Conservation (phyloP, 2,888 invertebrate species). For the Leptopilina syphax region DNA sequence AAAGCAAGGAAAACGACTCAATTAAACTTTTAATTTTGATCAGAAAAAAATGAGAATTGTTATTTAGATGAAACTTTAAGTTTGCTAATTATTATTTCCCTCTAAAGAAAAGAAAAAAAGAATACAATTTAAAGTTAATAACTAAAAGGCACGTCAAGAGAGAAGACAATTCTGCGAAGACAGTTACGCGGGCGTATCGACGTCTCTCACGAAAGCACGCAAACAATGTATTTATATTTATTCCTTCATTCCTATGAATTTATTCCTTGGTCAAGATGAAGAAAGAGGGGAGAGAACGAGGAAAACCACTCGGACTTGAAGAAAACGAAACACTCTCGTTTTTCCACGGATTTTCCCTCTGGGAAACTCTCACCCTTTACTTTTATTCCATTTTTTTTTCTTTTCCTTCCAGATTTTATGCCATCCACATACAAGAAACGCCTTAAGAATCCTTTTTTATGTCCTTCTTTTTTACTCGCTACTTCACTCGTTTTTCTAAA, state of each 20-base stretch:
- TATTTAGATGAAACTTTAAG: not conserved
- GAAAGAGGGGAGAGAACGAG: constrained; percentile 41
- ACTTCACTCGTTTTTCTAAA: constrained; percentile 4
- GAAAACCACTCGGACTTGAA: constrained; percentile 50
- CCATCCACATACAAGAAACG: not conserved
- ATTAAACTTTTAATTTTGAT: constrained; percentile 28
- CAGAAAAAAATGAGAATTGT: not conserved
- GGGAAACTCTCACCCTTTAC: constrained; percentile 49
- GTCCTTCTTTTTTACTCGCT: constrained; percentile 39
- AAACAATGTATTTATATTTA: constrained; percentile 56
- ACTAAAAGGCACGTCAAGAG: constrained; percentile 55
- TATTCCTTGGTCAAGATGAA: constrained; percentile 42
- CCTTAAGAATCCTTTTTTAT: constrained; percentile 13
- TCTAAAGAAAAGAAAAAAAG: not conserved
- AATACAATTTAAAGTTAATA: constrained; percentile 49
- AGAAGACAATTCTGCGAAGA: constrained; percentile 54
- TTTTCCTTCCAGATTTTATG: constrained; percentile 14
- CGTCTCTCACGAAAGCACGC: constrained; percentile 53
- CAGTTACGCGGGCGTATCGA: constrained; percentile 45
- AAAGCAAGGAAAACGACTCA: constrained; percentile 26
- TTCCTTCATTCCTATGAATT: constrained; percentile 49
- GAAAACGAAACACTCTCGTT: constrained; percentile 45
- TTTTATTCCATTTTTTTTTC: not conserved
- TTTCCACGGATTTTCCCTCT: constrained; percentile 53
- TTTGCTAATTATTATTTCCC: constrained; percentile 15